Conservation (phyloP, 1,140 invertebrate genomes). For the Saccostrea glomerata region DNA sequence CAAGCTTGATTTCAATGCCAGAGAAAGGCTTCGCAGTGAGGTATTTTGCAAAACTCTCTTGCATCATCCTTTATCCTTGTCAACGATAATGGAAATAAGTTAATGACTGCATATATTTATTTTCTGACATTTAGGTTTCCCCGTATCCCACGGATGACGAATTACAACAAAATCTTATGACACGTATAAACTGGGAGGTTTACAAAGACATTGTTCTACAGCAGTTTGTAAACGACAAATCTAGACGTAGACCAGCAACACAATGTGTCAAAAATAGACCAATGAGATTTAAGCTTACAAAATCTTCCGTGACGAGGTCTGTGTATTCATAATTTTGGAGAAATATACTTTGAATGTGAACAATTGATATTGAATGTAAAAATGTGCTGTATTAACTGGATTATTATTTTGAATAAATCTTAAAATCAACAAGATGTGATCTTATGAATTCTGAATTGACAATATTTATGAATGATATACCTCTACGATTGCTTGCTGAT, state of each 20-base stretch:
- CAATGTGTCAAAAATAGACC: neutral
- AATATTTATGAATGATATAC: no score
- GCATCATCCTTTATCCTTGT: no score
- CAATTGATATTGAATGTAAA: no score
- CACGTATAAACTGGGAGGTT: conserved; percentile 54
- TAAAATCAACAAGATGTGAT: no score
- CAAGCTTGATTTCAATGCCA: neutral
- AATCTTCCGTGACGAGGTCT: neutral
- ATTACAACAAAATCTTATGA: conserved; percentile 52
- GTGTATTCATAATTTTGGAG: neutral
- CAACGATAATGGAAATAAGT: no score
- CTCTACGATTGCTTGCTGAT: no score
- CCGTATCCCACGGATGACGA: conserved; percentile 59
- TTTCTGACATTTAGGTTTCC: conserved; percentile 48
- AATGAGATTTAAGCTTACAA: neutral
- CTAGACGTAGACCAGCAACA: neutral
- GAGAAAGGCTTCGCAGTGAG: conserved; percentile 7
- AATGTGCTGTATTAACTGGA: no score
- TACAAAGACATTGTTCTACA: conserved; percentile 49
- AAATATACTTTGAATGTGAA: no score
- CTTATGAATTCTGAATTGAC: no score
- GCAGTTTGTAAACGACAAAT: neutral
- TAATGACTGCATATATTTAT: no score
- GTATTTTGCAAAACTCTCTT: neutral
- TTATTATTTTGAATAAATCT: no score